Percentiles rank a stretch among this genome's conserved stretches.
Evolutionary conservation across 2,888 invertebrate genomes (phyloP).

Genomic region (Lithophane socia): DNA sequence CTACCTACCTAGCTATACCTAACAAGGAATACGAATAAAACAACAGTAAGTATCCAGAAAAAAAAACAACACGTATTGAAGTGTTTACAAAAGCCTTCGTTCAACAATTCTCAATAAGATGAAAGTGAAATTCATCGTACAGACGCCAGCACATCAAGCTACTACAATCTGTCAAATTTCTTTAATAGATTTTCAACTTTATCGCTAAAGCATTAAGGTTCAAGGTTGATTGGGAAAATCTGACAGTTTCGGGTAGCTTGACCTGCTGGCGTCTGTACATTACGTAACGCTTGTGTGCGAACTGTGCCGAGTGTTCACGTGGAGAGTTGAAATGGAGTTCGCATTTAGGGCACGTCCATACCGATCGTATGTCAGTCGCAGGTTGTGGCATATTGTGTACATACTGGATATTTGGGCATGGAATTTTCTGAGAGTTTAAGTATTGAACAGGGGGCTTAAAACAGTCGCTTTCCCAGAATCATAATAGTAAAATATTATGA

Average conservation of each 20-base stretch:
- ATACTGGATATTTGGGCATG: not conserved
- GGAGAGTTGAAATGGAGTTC: slow-evolving; percentile 12
- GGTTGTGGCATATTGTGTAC: not conserved
- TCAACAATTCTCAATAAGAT: slow-evolving; percentile 11
- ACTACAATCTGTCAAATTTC: no score
- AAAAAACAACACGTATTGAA: not conserved
- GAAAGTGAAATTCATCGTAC: slow-evolving; percentile 20
- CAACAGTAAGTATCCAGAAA: not conserved
- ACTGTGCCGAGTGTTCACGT: slow-evolving; percentile 12
- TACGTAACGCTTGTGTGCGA: slow-evolving; percentile 23
- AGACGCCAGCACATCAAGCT: no score
- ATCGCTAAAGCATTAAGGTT: no score
- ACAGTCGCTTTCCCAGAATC: no score
- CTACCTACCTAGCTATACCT: not conserved
- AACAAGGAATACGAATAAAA: not conserved
- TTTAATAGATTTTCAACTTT: no score
- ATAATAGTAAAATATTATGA: no score
- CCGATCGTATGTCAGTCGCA: not conserved
- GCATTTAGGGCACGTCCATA: slow-evolving; percentile 28
- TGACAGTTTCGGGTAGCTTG: no score
- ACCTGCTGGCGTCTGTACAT: no score
- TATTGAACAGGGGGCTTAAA: not conserved
- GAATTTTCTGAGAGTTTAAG: not conserved
- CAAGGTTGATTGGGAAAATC: no score
- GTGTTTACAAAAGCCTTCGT: slow-evolving; percentile 17